phyloP scores from a whole-genome alignment of 2,797 vertebrate species.

The Sciurus carolinensis region DNA sequence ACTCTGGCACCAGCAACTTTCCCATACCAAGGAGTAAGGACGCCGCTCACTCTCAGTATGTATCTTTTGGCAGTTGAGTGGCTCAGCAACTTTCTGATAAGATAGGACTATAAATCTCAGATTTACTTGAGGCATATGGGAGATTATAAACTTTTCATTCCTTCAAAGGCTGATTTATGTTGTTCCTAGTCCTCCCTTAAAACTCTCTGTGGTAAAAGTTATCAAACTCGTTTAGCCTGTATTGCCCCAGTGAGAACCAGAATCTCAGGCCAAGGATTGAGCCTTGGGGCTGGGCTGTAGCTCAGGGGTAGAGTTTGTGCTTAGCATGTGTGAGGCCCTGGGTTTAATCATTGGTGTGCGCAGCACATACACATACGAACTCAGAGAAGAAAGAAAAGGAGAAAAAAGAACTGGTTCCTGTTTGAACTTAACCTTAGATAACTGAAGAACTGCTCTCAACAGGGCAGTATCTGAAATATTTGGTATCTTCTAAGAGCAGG shows the following conservation, averaged over 20 bases:
- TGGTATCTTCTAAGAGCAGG: not conserved
- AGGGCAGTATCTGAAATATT: conserved; percentile 11
- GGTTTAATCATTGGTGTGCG: not conserved
- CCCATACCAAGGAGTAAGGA: not conserved
- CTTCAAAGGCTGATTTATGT: not conserved
- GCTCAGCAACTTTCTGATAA: not conserved
- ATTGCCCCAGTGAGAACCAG: conserved; percentile 5
- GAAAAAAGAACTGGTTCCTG: not conserved
- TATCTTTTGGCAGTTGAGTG: not conserved
- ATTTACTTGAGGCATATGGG: not conserved
- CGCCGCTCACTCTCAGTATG: not conserved
- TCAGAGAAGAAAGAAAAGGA: not conserved
- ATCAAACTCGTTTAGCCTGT: conserved; percentile 19
- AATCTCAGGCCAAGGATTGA: conserved; percentile 21
- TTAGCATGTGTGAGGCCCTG: not conserved
- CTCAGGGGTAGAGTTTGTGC: not conserved
- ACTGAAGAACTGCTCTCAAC: not conserved
- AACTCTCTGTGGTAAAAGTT: not conserved
- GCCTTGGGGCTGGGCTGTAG: not conserved
- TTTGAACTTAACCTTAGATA: conserved; percentile 41
- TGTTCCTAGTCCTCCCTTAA: not conserved
- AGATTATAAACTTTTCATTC: conserved; percentile 3
- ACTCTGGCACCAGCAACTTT: not conserved
- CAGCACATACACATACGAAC: no score
- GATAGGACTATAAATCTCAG: not conserved